These are phyloP conservation scores for Manis javanica DNA, from an alignment of 2,797 vertebrate genomes.

Conservation along the genomic window DNA sequence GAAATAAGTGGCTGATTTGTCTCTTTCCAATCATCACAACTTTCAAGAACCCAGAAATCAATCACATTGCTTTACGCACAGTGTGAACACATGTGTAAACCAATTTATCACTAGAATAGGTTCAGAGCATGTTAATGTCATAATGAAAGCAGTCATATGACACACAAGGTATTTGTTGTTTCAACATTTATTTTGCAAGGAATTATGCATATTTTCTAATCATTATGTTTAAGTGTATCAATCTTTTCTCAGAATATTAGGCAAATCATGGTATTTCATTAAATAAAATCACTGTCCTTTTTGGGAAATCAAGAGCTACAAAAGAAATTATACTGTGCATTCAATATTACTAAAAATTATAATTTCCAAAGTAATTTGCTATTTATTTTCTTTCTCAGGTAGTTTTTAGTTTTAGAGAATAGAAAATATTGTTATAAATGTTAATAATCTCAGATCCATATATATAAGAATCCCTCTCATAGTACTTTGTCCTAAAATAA, in stretches of 20 bases:
- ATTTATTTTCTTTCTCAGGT: neutral
- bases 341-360: neutral
- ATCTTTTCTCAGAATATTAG: slow-evolving; percentile 33
- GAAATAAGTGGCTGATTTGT: neutral
- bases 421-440: neutral
- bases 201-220: slow-evolving; percentile 59
- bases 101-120: neutral
- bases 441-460: neutral
- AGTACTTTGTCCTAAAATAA: neutral
- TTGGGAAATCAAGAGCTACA: neutral
- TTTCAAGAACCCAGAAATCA: slow-evolving; percentile 1
- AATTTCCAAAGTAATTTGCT: neutral
- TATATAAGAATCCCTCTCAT: neutral
- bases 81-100: neutral
- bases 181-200: slow-evolving; percentile 65
- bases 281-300: slow-evolving; percentile 6
- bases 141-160: slow-evolving; percentile 23
- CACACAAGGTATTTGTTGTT: slow-evolving; percentile 39
- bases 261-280: slow-evolving; percentile 14
- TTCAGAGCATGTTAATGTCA: slow-evolving; percentile 16
- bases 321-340: slow-evolving; percentile 24
- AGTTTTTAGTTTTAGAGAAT: slow-evolving; percentile 20
- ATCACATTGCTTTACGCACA: neutral
- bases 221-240: slow-evolving; percentile 14
- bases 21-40: neutral